Base-by-base conservation (phyloP, 1,140 invertebrate genomes). In the Ectropis grisescens region DNA sequence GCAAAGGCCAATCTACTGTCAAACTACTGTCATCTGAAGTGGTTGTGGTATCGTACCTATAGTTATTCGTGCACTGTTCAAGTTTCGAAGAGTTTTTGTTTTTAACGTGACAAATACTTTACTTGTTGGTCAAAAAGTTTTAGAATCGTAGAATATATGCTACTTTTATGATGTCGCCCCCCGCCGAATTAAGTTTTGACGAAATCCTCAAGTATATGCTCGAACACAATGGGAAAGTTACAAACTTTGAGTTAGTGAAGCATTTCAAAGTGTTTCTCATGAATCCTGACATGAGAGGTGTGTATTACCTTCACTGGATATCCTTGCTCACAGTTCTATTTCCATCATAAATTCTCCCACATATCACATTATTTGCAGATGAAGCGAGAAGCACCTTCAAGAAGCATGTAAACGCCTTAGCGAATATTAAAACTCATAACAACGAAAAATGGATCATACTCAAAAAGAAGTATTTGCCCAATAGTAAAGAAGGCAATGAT, bases 341-440 rank as follows among this genome's bases (percentile, higher is more conserved):
- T 26, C 6, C 24, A 6, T 2, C 15, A 27, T 33, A 14, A 13
- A 28, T 24, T 37, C 30, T 13, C 10, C 25, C 3, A 22, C 27
- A 23, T 31, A 25, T 34, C 34, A 38, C 34, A 35, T 45, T 34
- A 28, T 22, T 90, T 89, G 39, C 84, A 93, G 91, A 90, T 74
- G 89, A 93, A 74, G 92, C 93, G 1, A 85, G 93, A 49, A 89
- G 88, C 47, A 88, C 90, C 47, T 97, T 97, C 66, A 96, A 96
- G 82, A 91, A 94, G 39, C 94, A 92, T 78, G 93, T 98, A 2
- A 97, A 97, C 67, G 87, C 87, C 19, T 79, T 98, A 41, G 93
- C 95, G 2, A 90, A 89, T 4, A 94, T 97, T 29, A 93, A 90
- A 66, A 88, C 86, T 47, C 89, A 91, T 61, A 88, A 88, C 76